Evolutionary conservation across 2,113 vertebrate species (phyloP), one percentile per base, ranked within the genome.

Genomic region (Myiagra hebetior): DNA sequence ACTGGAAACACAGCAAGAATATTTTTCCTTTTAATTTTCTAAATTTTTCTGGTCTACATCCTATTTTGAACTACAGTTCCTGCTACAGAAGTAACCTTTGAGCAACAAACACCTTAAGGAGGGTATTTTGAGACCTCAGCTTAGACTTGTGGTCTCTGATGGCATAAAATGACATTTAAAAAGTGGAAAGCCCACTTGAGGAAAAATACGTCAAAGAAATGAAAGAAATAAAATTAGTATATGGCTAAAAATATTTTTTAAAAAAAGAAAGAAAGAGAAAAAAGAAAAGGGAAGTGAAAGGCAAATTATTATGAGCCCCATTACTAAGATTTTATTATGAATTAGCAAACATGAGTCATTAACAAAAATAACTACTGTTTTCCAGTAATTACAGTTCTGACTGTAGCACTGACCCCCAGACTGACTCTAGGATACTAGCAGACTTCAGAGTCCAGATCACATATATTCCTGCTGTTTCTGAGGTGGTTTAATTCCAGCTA

Each of bases 401-500:
- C 68, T 46, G 63, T 16, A 89, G 53, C 49, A 73, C 3, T 94
- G 74, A 68, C 26, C 18, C n/a, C 35, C 24, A 86, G 39, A 35
- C 39, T 89, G 37, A 39, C 31, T 46, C 15, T 6, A 70, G 50
- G 23, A 59, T 16, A 42, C 18, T 4, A 67, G 31, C 11, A 86
- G 31, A 91, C 47, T 70, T 85, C 15, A 76, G 49, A 79, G 35
- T 41, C 33, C 49, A 39, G 37, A 79, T 44, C 31, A 80, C 22
- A 26, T 47, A 27, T 8, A 74, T 39, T 84, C 24, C 4, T 37
- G 50, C 46, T 88, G 42, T 12, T 86, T 33, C 35, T 74, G 50
- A 53, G 21, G 33, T 47, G 27, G 39, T 50, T 92, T 70, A 70
- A 85, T 87, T 96, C 89, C 60, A 77, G 42, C 67, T 92, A 21